These are phyloP conservation scores for Phacellophora camtschatica DNA, from an alignment of 30 jellyfish, hydroid and myxozoan genomes.

Conservation along the genomic window DNA sequence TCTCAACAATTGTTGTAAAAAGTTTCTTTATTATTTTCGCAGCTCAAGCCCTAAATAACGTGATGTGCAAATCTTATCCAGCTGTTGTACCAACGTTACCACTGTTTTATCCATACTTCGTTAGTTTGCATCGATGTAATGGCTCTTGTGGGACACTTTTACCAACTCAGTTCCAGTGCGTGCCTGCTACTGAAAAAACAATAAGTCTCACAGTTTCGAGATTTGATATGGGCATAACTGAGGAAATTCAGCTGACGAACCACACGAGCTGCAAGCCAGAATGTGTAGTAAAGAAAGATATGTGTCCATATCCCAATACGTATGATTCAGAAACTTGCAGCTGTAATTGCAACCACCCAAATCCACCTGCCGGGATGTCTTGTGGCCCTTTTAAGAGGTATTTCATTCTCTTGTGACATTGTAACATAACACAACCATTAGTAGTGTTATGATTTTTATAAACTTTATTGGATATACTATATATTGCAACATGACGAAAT, in stretches of 20 bases:
- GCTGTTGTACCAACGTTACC: conserved; percentile 60
- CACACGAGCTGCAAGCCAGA: conserved; percentile 59
- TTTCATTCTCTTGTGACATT: no score
- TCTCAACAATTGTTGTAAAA: not conserved
- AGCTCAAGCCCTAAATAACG: not conserved
- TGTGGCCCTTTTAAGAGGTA: not conserved
- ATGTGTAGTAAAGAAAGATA: conserved; percentile 39
- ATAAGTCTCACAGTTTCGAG: not conserved
- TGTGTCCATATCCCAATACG: not conserved
- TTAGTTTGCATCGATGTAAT: conserved; percentile 72
- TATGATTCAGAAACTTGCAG: not conserved
- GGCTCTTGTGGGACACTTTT: conserved; percentile 56
- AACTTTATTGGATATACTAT: no score
- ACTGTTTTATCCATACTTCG: conserved; percentile 58
- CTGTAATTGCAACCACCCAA: conserved; percentile 1
- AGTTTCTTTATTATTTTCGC: not conserved
- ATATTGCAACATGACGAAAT: no score
- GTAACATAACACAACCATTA: no score
- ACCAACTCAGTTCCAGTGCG: conserved; percentile 42
- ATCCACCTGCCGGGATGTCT: not conserved
- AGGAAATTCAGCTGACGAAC: not conserved
- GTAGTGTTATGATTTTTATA: no score
- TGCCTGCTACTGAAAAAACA: not conserved
- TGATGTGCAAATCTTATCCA: conserved; percentile 35
- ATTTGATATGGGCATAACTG: not conserved